phyloP scores from a whole-genome alignment of 2,113 vertebrate species.

The Rhinopomastus cyanomelas region DNA sequence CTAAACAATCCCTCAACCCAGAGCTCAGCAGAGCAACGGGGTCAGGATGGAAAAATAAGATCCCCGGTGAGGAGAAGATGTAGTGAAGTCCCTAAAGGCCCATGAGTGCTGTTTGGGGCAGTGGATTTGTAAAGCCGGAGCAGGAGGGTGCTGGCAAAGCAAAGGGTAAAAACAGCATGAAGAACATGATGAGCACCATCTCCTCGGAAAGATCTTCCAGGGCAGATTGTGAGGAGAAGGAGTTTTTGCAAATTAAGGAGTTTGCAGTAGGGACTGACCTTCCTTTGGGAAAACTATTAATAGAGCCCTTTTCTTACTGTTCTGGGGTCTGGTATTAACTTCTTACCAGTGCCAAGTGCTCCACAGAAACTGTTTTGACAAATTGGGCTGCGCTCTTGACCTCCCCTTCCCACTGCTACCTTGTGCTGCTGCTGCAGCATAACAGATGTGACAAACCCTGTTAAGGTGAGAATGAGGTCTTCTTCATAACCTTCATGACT shows the following conservation, averaged over 20 bases:
- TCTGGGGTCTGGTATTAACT: background rate
- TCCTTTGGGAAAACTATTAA: background rate
- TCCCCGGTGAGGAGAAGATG: background rate
- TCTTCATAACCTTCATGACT: background rate
- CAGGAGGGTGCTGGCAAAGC: background rate
- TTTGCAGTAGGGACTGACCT: background rate
- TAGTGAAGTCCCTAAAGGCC: background rate
- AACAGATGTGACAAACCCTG: background rate
- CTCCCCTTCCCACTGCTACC: background rate
- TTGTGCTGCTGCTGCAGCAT: background rate
- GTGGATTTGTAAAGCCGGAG: background rate
- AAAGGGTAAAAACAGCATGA: background rate
- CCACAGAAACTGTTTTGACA: background rate
- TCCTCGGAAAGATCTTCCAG: accelerated
- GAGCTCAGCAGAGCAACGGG: background rate
- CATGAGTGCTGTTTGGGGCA: too few relatives aligned
- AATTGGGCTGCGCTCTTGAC: background rate
- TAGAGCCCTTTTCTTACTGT: background rate
- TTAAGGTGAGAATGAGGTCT: background rate
- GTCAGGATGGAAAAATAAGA: background rate
- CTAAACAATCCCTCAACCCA: background rate
- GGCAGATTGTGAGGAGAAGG: background rate
- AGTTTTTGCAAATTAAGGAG: background rate
- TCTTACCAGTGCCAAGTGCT: background rate
- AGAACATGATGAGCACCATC: too few relatives aligned